Base-by-base conservation (phyloP, 2,797 vertebrate genomes). In the Moxostoma hubbsi region DNA sequence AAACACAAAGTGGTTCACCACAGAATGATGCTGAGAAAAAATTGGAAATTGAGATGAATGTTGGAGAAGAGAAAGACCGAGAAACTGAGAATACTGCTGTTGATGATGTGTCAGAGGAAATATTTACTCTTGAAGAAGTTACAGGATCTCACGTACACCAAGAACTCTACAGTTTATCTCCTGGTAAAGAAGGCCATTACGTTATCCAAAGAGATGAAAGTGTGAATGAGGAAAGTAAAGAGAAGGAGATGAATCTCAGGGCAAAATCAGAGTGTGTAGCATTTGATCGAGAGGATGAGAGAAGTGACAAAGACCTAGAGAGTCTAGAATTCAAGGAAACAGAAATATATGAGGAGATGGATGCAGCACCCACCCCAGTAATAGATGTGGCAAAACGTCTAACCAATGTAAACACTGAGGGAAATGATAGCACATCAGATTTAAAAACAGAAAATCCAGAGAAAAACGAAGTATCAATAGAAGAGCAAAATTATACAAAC, bases 331-430 rank as follows among this genome's bases (percentile, higher is more conserved):
- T 24, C 24, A 5, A 61, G 54, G 51, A 13, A 57, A 47, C 11
- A 2, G 5, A 46, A n/a, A 3, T 5, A 45, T 53, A 11, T 53
- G 12, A 50, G 24, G 13, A 47, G 16, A 36, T 71, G 7, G 49
- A 62, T 75, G n/a, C 16, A 64, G 58, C 70, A 62, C 3, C 51
- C n/a, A n/a, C 13, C 9, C 1, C 43, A 7, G 57, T 46, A 50
- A 63, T 67, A 67, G 59, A 79, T 24, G 46, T 70, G 45, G 50
- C n/a, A 65, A 49, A 51, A 72, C 18, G 69, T 18, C 45, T 64
- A 68, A 49, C 0, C 50, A 50, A 15, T 16, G 43, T 62, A 2
- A 62, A 43, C 24, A 43, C 13, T 62, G 24, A 62, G 59, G 24
- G 43, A 7, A 45, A 62, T 36, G 24, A 11, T 7, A 63, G 36